Base-by-base conservation (phyloP, 2,797 vertebrate species). In the Jordanella pulchra region DNA sequence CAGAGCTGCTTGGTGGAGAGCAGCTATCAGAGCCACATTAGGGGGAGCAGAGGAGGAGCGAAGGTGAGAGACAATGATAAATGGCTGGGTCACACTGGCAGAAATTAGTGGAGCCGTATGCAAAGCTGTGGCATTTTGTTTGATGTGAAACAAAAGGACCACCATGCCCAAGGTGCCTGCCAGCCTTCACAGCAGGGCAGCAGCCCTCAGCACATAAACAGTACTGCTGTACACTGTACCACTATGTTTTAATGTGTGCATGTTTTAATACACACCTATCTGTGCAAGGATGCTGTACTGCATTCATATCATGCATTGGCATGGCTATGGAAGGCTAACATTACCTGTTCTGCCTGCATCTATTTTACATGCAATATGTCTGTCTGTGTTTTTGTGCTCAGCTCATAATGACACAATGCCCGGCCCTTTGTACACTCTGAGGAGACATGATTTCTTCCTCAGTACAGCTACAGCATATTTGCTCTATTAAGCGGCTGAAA, bases 131-230 rank as follows among this genome's bases (percentile, higher is more conserved):
- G 89, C 84, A 86, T 93, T 93, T 92, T 92, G 91, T 94, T 93
- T 94, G 93, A 94, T 92, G 91, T 93, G 91, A 94, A 93, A 94
- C 93, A 93, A 94, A 93, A 93, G 92, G 91, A 92, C 92, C 91
- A 90, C 92, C 92, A 84, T 89, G 92, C 93, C 92, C 93, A 93
- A 93, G 92, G 91, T 92, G 92, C 83, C 92, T 90, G 92, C 90
- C 92, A 93, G 88, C 88, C 86, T 70, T 83, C 89, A 86, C 92
- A 92, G 91, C 89, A 89, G 91, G 93, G 79, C 85, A 72, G 87
- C 84, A 89, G 85, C 86, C 90, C 89, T 87, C 83, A 89, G 91
- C 87, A 91, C 89, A 89, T 87, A 87, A 84, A 89, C 85, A n/a
- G n/a, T n/a, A n/a, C n/a, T n/a, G n/a, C n/a, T n/a, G n/a, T 84